Conservation (phyloP, 2,797 vertebrate genomes). For the Tokudaia muenninki region DNA sequence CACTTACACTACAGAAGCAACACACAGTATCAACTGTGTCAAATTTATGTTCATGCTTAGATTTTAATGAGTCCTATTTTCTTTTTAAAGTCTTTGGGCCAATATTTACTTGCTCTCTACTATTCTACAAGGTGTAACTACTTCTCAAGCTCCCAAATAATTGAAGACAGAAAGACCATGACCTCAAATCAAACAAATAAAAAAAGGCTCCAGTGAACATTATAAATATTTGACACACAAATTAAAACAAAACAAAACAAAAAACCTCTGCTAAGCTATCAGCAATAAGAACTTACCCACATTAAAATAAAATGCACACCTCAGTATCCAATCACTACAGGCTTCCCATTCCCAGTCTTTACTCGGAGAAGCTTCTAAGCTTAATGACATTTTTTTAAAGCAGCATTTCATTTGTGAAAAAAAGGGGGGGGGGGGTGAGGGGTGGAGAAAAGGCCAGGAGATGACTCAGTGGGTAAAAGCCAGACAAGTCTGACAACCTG, state of each 20-base stretch:
- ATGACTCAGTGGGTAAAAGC: not conserved
- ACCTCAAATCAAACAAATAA: constrained; percentile 11
- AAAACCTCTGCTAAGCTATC: constrained; percentile 68
- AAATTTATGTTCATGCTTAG: not conserved
- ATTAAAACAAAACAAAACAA: not conserved
- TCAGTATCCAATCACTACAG: constrained; percentile 21
- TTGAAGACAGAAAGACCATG: constrained; percentile 19
- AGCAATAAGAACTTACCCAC: constrained; percentile 37
- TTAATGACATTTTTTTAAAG: constrained; percentile 1
- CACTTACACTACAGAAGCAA: constrained; percentile 24
- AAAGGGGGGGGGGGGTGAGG: not conserved
- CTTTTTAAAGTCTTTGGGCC: constrained; percentile 29
- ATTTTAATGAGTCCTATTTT: constrained; percentile 23
- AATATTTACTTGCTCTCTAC: constrained; percentile 27
- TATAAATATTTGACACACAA: constrained; percentile 54
- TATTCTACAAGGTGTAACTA: constrained; percentile 25
- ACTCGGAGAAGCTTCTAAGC: constrained; percentile 56
- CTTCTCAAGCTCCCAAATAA: constrained; percentile 61
- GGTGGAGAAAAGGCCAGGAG: not conserved
- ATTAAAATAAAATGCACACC: constrained; percentile 31
- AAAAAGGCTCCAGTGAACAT: constrained; percentile 35
- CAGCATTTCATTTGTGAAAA: not conserved
- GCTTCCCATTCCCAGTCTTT: constrained; percentile 26
- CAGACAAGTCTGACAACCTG: not conserved
- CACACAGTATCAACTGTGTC: not conserved